Base-by-base conservation (phyloP, 2,113 vertebrate genomes). In the Columba livia region DNA sequence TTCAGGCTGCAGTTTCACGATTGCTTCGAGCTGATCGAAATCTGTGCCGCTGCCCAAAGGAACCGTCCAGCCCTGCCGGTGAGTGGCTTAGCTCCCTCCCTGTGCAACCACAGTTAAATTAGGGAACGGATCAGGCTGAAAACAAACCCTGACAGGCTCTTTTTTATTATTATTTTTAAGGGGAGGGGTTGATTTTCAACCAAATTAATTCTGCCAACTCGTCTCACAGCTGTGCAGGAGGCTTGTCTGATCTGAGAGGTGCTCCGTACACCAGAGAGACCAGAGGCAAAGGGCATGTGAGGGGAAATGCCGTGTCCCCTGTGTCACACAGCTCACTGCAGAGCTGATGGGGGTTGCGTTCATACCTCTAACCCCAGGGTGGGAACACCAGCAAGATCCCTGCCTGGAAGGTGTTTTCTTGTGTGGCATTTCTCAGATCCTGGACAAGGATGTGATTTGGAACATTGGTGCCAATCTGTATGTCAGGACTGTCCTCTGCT, bases 1-100 rank as follows among this genome's bases (percentile, higher is more conserved):
- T 95, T 94, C 94, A 96, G 91, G 89, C 89, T 94, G 91, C 91
- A 90, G 82, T 91, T 95, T 93, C 89, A 65, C 12, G 65, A 72
- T 89, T 80, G 94, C 89, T 92, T 93, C 91, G 84, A 96, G 86
- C 73, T 11, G 77, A 94, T 93, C 21, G 15, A 97, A 95, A 89
- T 93, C 77, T 79, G 77, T 75, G 78, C 57, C 0, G 1, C 73
- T 89, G 96, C 84, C 93, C 96, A 65, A 67, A 85, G 86, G 80
- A 94, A 48, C 77, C 53, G 1, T 95, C 91, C 94, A 92, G 86
- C 90, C 82, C 88, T 69, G 74, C 85, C 60, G 2, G 50, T 67
- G 85, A 77, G 88, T 3, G 1, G 66, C 88, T 75, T 70, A 21
- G 0, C 85, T 92, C 83, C 10, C 53, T 84, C 80, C 92, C 47